These are phyloP conservation scores for Patiria miniata DNA, from an alignment of 35 echinoderm and acorn worm genomes.

Conservation along the genomic window DNA sequence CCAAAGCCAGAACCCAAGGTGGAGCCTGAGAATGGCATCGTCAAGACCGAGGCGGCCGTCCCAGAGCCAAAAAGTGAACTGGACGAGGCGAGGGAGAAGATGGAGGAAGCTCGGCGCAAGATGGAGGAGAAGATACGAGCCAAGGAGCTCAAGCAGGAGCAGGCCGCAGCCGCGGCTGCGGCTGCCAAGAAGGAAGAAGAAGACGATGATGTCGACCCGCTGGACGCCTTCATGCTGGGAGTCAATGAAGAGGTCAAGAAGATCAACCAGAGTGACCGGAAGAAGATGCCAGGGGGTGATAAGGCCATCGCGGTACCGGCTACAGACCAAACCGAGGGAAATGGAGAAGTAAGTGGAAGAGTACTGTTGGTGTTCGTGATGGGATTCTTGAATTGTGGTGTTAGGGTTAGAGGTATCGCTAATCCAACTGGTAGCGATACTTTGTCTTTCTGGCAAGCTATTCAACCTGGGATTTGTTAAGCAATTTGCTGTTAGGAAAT, in stretches of 20 bases:
- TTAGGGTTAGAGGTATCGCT: too few species aligned
- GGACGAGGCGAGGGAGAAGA: conserved; percentile 20
- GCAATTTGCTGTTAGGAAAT: too few species aligned
- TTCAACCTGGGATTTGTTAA: too few species aligned
- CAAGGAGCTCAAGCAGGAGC: conserved; percentile 53
- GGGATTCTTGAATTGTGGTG: too few species aligned
- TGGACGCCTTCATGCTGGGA: conserved; percentile 94
- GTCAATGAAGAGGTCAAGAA: conserved; percentile 87
- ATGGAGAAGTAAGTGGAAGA: not conserved
- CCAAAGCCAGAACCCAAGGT: not conserved
- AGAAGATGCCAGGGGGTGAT: conserved; percentile 25
- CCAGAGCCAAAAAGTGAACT: not conserved
- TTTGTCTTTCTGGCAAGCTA: too few species aligned
- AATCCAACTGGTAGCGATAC: too few species aligned
- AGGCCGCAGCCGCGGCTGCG: conserved; percentile 28
- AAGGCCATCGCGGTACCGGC: not conserved
- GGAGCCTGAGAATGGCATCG: not conserved
- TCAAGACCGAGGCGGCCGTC: not conserved
- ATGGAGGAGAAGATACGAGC: conserved; percentile 26
- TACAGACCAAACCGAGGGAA: not conserved
- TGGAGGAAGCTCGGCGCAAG: conserved; percentile 10
- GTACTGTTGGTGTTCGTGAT: too few species aligned
- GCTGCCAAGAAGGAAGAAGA: conserved; percentile 55
- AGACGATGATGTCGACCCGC: conserved; percentile 77
- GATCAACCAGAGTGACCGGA: conserved; percentile 73